Evolutionary conservation across 2,888 invertebrate species (phyloP).

Genomic region (Archips xylosteana): DNA sequence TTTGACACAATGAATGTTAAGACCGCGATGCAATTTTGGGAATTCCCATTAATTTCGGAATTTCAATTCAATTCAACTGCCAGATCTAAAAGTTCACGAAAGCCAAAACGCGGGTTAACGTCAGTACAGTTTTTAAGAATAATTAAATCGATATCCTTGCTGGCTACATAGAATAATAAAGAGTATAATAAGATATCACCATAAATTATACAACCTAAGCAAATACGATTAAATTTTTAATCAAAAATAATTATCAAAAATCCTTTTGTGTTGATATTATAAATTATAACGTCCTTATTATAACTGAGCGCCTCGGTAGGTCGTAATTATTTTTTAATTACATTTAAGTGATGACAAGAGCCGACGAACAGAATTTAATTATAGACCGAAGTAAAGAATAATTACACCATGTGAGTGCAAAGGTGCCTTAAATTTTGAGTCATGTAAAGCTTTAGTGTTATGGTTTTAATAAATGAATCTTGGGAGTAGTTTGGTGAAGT

Average conservation of each 20-base stretch:
- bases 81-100: too few species aligned
- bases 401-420: constrained; percentile 7
- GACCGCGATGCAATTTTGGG: too few species aligned
- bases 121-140: not conserved
- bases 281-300: constrained; percentile 12
- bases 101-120: too few species aligned
- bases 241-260: constrained; percentile 32
- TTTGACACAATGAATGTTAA: too few species aligned
- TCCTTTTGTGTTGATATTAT: constrained; percentile 12
- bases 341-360: constrained; percentile 25
- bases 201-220: constrained; percentile 16
- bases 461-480: constrained; percentile 6
- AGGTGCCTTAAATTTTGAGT: constrained; percentile 1
- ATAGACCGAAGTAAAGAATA: constrained; percentile 26
- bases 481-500: not conserved
- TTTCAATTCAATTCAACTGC: too few species aligned
- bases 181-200: constrained; percentile 5
- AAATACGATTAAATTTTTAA: constrained; percentile 30
- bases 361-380: constrained; percentile 35
- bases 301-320: constrained; percentile 24
- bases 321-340: constrained; percentile 39
- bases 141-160: not conserved
- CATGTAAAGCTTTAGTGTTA: not conserved
- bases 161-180: not conserved
- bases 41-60: too few species aligned